These are phyloP conservation scores for Elanus axillaris DNA, from an alignment of 2,113 vertebrate species.

Conservation along the genomic window DNA sequence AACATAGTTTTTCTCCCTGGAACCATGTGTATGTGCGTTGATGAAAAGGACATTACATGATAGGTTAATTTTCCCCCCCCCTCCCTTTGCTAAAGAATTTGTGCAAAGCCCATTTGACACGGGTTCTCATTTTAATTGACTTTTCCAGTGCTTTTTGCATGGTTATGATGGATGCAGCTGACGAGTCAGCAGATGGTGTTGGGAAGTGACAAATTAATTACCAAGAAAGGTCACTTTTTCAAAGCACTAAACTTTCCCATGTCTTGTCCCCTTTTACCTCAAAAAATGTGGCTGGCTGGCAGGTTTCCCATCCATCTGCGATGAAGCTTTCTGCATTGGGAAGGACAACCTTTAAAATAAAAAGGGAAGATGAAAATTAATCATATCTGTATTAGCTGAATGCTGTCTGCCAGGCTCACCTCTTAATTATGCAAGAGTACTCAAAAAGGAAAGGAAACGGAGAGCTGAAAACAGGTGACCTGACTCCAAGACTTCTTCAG, in stretches of 20 bases:
- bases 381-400: constrained; percentile 28
- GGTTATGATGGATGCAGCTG: constrained; percentile 53
- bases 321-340: neutral
- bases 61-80: accelerated
- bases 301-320: neutral
- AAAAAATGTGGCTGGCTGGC: constrained; percentile 2
- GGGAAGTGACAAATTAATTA: constrained; percentile 60
- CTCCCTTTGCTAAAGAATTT: neutral
- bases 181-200: constrained; percentile 59
- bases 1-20: neutral
- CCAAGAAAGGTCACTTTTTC: constrained; percentile 62
- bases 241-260: constrained; percentile 32
- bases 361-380: constrained; percentile 28
- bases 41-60: neutral
- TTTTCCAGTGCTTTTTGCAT: neutral
- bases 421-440: neutral
- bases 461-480: neutral
- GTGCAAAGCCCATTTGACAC: neutral
- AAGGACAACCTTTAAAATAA: constrained; percentile 33
- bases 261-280: constrained; percentile 27
- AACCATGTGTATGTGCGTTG: neutral
- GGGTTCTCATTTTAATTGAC: neutral
- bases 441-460: neutral
- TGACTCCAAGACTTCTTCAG: neutral
- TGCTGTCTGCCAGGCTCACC: constrained; percentile 1